Base-by-base conservation (phyloP, 2,113 vertebrate genomes). In the Nerophis lumbriciformis region DNA sequence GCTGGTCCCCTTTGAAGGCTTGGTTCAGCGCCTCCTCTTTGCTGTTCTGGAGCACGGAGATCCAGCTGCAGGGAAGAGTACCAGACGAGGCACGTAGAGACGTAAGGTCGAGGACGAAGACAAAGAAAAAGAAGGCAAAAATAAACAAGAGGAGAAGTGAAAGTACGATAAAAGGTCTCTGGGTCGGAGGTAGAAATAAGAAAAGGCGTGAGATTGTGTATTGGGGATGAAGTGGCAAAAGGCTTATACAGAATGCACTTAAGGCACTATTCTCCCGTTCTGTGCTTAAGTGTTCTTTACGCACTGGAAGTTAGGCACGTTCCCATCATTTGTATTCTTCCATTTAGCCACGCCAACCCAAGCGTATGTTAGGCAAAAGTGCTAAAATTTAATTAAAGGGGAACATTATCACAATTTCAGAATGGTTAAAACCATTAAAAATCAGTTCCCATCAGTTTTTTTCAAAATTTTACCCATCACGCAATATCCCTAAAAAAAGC, bases 21-120 rank as follows among this genome's bases (percentile, higher is more conserved):
- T 96, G 96, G 89, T 96, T 97, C 77, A 99, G 80, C 3, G 97
- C 97, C 87, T 99, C 96, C 83, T 99, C 97, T 76, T 99, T 99
- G 83, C 97, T 99, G 90, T 99, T 99, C 84, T 99, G 97, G 38
- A 99, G 89, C 81, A 99, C 97, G 0, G 97, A 99, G 88, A 96
- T 97, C 97, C 97, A 99, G 82, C 97, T 99, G 81, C 45, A 69
- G 36, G 35, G 53, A 48, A 5, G 7, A 45, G 48, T 42, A 15
- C 10, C 1, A 39, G 7, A 4, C 48, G 37, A 52, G 15, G 19
- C 49, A 37, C 19, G 9, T 6, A 36, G 13, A 28, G 50, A 59
- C 13, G 45, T 16, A 39, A 48, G 58, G 7, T 56, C 51, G 9
- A 19, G 47, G n/a, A 38, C 21, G 57, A 48, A 45, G 48, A 5